These are phyloP conservation scores for Takifugu ocellatus DNA, from an alignment of 2,797 vertebrate genomes.

Conservation along the genomic window DNA sequence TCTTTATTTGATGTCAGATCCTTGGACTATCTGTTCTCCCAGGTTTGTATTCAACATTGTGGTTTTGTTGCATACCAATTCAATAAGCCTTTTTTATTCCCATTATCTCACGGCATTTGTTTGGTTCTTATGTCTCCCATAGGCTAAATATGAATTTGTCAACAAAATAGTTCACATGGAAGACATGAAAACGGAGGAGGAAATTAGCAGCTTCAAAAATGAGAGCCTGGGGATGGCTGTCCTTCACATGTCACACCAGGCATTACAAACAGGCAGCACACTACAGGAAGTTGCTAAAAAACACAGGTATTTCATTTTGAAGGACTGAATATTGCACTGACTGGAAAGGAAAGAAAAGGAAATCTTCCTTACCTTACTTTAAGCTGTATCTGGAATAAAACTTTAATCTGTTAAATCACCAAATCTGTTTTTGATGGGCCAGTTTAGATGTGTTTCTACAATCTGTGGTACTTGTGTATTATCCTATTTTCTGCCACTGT, in stretches of 20 bases:
- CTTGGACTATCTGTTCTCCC: constrained; percentile 88
- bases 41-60: constrained; percentile 68
- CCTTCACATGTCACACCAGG: constrained; percentile 85
- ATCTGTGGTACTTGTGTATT: not conserved
- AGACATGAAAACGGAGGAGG: constrained; percentile 72
- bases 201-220: constrained; percentile 83
- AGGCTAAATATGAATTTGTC: constrained; percentile 91
- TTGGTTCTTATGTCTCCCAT: constrained; percentile 9
- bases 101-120: not conserved
- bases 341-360: not conserved
- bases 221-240: constrained; percentile 94
- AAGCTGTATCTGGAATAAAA: not conserved
- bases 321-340: not conserved
- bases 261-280: constrained; percentile 68
- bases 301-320: constrained; percentile 71
- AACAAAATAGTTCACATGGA: constrained; percentile 80
- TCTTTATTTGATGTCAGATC: constrained; percentile 82
- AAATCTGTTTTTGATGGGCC: too few species aligned
- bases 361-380: not conserved
- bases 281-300: constrained; percentile 82
- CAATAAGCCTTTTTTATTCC: not conserved
- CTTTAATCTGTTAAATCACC: too few species aligned
- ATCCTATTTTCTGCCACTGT: constrained; percentile 16
- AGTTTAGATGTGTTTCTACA: too few species aligned
- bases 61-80: not conserved